Conservation (phyloP, 2,888 invertebrate species). For the Oscheius sp. region DNA sequence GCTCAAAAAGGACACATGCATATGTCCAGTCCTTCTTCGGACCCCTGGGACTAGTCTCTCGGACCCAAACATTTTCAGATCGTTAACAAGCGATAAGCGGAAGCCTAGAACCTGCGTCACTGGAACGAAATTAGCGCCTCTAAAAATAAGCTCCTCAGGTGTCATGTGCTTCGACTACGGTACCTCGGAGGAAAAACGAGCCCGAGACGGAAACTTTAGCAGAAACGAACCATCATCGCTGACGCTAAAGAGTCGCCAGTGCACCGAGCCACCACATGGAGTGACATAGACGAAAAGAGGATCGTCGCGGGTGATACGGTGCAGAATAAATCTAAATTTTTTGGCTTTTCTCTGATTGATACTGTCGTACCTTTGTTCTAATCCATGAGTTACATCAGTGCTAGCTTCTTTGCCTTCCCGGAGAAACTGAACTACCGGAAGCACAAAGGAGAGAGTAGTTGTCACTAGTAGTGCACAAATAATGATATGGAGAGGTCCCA, state of each 20-base stretch:
- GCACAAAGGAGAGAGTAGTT: conserved; percentile 1
- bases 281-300: conserved; percentile 57
- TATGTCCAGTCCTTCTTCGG: conserved; percentile 5
- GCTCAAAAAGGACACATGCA: conserved; percentile 7
- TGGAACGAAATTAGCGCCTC: neutral
- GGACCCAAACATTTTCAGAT: conserved; percentile 18
- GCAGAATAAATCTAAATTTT: conserved; percentile 32
- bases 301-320: conserved; percentile 10
- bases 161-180: neutral
- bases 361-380: conserved; percentile 26
- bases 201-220: neutral
- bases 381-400: conserved; percentile 23
- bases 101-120: conserved; percentile 9
- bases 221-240: conserved; percentile 36
- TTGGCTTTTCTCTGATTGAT: neutral
- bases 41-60: conserved; percentile 15
- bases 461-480: neutral
- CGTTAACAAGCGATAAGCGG: conserved; percentile 31
- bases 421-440: conserved; percentile 24
- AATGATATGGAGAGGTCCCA: conserved; percentile 15
- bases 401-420: conserved; percentile 20
- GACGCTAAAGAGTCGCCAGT: conserved; percentile 60
- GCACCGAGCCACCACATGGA: conserved; percentile 61
- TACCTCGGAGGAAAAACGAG: neutral
- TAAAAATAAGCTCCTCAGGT: conserved; percentile 24